Base-by-base conservation (phyloP, 2,888 invertebrate species). In the Autographa gamma region DNA sequence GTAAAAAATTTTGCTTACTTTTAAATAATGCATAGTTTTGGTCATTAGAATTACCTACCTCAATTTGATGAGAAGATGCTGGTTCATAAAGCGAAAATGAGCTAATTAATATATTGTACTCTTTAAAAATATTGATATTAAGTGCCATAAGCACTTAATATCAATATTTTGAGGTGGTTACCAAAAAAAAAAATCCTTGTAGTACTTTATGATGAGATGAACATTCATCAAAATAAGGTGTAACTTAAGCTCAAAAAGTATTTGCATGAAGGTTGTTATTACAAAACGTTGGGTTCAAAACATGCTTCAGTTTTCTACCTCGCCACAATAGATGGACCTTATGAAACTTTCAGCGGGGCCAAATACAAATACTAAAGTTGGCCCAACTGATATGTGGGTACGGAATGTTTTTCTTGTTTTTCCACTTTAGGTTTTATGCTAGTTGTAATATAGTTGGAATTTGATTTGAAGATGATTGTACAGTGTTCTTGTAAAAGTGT, bases 281-380 rank as follows among this genome's bases (percentile, higher is more conserved):
- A 56, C 31, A 61, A 58, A 72, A 58, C 48, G 41, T 41, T 18
- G 43, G 38, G 43, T 68, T 31, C 8, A 63, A 69, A 71, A 71
- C 71, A 69, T 6, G 25, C 25, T 48, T 34, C 14, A 18, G 13
- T 31, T 41, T 18, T 43, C 34, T 25, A 8, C 11, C 48, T 9
- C 34, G 18, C 18, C 14, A 3, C 41, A 60, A 60, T 71, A 63
- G 38, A 66, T 25, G 54, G 48, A 64, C 63, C 67, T 72, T 69
- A 64, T 69, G 52, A 69, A 76, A 67, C 16, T 77, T 77, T 77
- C n/a, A 69, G 56, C 54, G 16, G 58, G 59, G 48, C 56, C 62
- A 67, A 63, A 71, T 68, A 63, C 68, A 68, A 68, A 63, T 61
- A 69, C 34, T 25, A 32, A 79, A 71, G 58, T 75, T 71, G n/a